Base-by-base conservation (phyloP, 2,888 invertebrate genomes). In the Meandrusa payeni region DNA sequence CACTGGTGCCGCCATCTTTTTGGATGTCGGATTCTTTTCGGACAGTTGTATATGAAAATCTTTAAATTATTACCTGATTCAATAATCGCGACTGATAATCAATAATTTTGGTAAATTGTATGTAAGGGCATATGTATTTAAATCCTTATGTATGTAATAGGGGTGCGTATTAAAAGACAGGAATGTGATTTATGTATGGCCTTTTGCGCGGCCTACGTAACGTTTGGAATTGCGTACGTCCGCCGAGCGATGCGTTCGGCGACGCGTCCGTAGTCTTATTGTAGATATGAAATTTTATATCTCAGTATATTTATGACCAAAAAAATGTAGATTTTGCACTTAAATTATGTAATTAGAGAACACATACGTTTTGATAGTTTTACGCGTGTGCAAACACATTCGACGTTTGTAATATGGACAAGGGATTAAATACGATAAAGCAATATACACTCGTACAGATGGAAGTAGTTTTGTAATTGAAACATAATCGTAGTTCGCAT, bases 291-390 rank as follows among this genome's bases (percentile, higher is more conserved):
- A 61, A 69, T 63, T 76, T 76, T 80, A 77, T 81, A 79, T 77
- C 79, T 78, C 76, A 73, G 72, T 79, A 78, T 79, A 79, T 79
- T 76, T 79, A 77, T 78, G 80, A 80, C 81, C 80, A 79, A 81
- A 80, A 41, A 54, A 75, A 74, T 61, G 63, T 80, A 81, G 81
- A 81, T 77, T 79, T 78, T 81, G 76, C 80, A 81, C 80, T 67
- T 61, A 64, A 64, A 62, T 61, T 64, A 61, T 58, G 61, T 61
- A 59, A 61, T 64, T 67, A 69, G 38, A 23, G 22, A 31, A 27
- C 66, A 62, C 72, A 67, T 74, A 70, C 61, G 69, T 74, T 76
- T 71, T 62, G 67, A 63, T 59, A 61, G 58, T 52, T 69, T 66
- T 69, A 61, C 51, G 60, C 59, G 51, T 59, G 55, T 62, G 53